Base-by-base conservation (phyloP, 2,888 invertebrate genomes). In the Proisotoma minuta region DNA sequence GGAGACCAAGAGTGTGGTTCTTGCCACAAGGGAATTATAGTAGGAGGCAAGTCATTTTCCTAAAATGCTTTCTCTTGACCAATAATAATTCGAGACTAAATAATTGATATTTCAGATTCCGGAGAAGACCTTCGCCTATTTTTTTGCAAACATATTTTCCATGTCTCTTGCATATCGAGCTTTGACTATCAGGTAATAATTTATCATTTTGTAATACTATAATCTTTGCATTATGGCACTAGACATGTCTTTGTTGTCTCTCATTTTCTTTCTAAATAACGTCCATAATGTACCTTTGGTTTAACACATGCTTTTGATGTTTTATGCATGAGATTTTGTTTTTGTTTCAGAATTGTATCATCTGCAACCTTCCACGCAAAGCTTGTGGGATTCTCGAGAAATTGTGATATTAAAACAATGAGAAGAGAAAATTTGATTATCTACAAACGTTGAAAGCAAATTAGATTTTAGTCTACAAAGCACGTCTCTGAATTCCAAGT, bases 111-210 rank as follows among this genome's bases (percentile, higher is more conserved):
- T n/a, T 24, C 76, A 85, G 89, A 91, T 79, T 79, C 84, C 27
- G 82, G 86, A 27, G 85, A 84, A 68, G 86, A 88, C 77, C 79
- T 92, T 62, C 82, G 88, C 71, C 84, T 90, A 60, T 96, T 92
- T 77, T 89, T 89, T 77, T 96, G 95, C 77, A 86, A 87, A 69
- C 95, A 96, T 79, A 84, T 87, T 8, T 95, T 93, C 78, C 95
- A 95, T 77, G 86, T 87, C 77, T 85, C 85, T 63, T 95, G 95
- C 77, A 79, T 93, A 69, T 87, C 73, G 50, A 71, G 69, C 63
- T 71, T 73, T 63, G 73, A 73, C 49, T 64, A 68, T 48, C 73
- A 73, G 65, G 73, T 71, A 66, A 53, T 39, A 51, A 10, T 43
- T 12, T 43, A n/a, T 4, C 15, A 34, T 10, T 34, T 34, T 34